A percentile compares a stretch with the other conserved stretches of the same genome.
Evolutionary conservation across 2,113 vertebrate species (phyloP).

Genomic region (Taxidea taxus): DNA sequence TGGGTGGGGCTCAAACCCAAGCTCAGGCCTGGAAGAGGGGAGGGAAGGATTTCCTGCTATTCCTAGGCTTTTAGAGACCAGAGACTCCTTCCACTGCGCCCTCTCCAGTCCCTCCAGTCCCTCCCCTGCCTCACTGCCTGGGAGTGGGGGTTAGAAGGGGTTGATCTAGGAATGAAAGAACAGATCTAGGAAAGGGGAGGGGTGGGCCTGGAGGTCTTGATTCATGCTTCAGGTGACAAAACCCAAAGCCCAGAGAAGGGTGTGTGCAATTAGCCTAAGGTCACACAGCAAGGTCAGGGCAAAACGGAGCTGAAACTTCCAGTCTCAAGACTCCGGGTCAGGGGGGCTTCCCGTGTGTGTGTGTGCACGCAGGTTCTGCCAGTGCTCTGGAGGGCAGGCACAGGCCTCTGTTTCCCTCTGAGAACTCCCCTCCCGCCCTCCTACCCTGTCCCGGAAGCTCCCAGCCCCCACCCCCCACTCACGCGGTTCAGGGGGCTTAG

Average conservation of each 20-base stretch:
- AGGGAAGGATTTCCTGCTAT: neutral
- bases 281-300: conserved; percentile 1
- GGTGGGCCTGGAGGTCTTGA: neutral
- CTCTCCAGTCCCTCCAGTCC: neutral
- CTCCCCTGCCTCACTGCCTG: neutral
- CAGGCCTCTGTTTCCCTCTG: neutral
- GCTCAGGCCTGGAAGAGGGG: neutral
- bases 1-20: neutral
- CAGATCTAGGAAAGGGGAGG: too few relatives aligned
- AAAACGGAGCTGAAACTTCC: neutral
- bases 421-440: too few relatives aligned
- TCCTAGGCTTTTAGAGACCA: neutral
- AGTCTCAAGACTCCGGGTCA: neutral
- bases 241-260: neutral
- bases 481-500: neutral
- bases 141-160: neutral
- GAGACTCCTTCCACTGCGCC: neutral
- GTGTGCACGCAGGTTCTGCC: neutral
- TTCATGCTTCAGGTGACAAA: neutral
- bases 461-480: too few relatives aligned
- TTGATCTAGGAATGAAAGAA: neutral
- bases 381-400: too few relatives aligned
- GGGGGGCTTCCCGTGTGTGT: too few relatives aligned
- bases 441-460: neutral
- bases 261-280: neutral